Evolutionary conservation across 1,140 invertebrate species (phyloP).

Genomic region (Lethrus apterus): DNA sequence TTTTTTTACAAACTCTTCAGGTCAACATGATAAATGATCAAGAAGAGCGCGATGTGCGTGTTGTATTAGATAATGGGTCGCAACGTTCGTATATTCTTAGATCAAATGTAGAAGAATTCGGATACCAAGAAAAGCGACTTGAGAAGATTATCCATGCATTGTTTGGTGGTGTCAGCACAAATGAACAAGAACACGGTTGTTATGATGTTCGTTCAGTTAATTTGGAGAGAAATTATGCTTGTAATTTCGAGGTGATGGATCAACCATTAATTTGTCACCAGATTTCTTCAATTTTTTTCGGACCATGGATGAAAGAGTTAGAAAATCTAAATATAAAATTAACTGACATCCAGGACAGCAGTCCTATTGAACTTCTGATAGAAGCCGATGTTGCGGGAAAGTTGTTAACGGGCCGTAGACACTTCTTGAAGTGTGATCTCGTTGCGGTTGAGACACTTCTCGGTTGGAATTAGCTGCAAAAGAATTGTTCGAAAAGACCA

Average conservation of each 20-base stretch:
- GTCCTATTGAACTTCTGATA: constrained; percentile 5
- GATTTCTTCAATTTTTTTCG: background rate
- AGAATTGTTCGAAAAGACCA: background rate
- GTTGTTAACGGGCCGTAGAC: background rate
- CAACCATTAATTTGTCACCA: background rate
- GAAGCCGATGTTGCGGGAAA: constrained; percentile 2
- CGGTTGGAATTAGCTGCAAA: constrained; percentile 23
- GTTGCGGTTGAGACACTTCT: background rate
- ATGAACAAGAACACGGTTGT: background rate
- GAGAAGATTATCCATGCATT: constrained; percentile 1
- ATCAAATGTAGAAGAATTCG: background rate
- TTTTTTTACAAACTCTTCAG: constrained; percentile 4
- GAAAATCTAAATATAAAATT: constrained; percentile 5
- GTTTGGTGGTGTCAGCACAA: background rate
- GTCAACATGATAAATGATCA: background rate
- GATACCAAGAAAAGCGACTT: background rate
- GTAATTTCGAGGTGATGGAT: background rate
- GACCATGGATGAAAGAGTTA: constrained; percentile 15
- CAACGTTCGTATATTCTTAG: background rate
- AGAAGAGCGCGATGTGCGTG: background rate
- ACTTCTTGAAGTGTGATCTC: background rate
- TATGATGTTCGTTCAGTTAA: background rate
- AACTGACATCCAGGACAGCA: constrained; percentile 8
- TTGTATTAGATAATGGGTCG: background rate
- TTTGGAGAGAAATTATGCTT: background rate